phyloP scores from a whole-genome alignment of 1,140 invertebrate genomes.

The Drosophila auraria region DNA sequence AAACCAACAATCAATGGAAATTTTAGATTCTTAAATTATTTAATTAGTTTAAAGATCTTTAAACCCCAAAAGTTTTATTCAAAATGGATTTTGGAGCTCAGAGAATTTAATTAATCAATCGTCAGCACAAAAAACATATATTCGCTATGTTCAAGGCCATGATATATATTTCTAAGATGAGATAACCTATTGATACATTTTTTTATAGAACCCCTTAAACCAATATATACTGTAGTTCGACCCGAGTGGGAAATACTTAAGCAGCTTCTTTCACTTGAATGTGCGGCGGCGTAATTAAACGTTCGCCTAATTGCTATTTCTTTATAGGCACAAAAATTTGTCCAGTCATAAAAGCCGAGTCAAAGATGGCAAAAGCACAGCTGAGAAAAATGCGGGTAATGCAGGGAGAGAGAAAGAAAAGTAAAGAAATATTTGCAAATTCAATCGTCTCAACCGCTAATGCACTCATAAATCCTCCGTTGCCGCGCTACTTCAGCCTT shows the following conservation, averaged over 20 bases:
- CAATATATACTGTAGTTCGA: conserved; percentile 1
- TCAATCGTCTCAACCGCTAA: conserved; percentile 64
- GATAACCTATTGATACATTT: no score
- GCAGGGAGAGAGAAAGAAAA: conserved; percentile 7
- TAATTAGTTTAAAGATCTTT: no score
- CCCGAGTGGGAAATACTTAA: conserved; percentile 6
- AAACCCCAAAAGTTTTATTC: no score
- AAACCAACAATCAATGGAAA: no score
- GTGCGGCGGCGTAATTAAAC: conserved; percentile 63
- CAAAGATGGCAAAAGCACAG: conserved; percentile 1
- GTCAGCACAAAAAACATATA: no score
- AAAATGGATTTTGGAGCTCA: no score
- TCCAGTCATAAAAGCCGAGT: conserved; percentile 63
- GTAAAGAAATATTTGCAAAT: conserved; percentile 48
- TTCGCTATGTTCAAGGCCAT: not conserved
- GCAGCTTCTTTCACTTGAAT: conserved; percentile 29
- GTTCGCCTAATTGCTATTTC: conserved; percentile 70
- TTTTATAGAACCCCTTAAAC: not conserved
- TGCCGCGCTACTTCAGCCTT: conserved; percentile 10
- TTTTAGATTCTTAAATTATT: no score
- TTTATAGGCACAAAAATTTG: conserved; percentile 63
- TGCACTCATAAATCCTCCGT: conserved; percentile 67
- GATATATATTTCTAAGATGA: not conserved
- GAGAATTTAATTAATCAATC: no score
- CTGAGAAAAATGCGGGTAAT: conserved; percentile 26